Evolutionary conservation across 2,797 vertebrate genomes (phyloP).

Genomic region (Phoeniculus purpureus): DNA sequence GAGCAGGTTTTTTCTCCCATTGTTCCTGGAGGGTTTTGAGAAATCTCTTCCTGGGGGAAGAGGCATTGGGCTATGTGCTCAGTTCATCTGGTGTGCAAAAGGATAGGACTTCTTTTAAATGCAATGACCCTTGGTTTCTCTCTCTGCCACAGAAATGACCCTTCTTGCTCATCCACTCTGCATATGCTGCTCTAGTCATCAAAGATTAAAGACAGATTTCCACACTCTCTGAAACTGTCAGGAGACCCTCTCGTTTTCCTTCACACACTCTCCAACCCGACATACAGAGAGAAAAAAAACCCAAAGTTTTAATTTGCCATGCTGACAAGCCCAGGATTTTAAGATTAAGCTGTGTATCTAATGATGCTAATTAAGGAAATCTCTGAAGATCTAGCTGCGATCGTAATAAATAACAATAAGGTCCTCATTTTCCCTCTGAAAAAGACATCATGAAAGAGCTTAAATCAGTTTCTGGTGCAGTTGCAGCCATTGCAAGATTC

Average conservation of each 20-base stretch:
- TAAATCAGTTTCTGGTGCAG: background rate
- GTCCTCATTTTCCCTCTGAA: conserved; percentile 12
- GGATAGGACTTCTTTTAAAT: conserved; percentile 9
- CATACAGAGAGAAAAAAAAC: background rate
- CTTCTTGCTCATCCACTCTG: background rate
- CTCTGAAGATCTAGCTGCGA: conserved; percentile 51
- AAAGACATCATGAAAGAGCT: background rate
- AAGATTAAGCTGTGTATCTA: conserved; percentile 69
- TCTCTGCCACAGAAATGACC: conserved; percentile 1
- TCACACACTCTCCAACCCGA: background rate
- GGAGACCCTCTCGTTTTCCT: conserved; percentile 22
- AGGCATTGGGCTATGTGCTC: background rate
- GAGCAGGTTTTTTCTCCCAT: background rate
- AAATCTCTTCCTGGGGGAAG: background rate
- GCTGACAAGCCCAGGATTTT: conserved; percentile 61
- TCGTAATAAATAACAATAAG: conserved; percentile 64
- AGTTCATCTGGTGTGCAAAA: conserved; percentile 4
- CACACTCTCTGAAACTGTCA: conserved; percentile 45
- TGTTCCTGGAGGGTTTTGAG: conserved; percentile 27
- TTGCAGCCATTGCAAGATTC: background rate
- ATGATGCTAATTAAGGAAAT: conserved; percentile 66
- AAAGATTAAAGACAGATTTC: conserved; percentile 53
- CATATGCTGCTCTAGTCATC: background rate
- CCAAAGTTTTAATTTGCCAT: conserved; percentile 45
- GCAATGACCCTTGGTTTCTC: background rate